Conservation (phyloP, 1,140 invertebrate species). For the Panagrolaimus sp. region DNA sequence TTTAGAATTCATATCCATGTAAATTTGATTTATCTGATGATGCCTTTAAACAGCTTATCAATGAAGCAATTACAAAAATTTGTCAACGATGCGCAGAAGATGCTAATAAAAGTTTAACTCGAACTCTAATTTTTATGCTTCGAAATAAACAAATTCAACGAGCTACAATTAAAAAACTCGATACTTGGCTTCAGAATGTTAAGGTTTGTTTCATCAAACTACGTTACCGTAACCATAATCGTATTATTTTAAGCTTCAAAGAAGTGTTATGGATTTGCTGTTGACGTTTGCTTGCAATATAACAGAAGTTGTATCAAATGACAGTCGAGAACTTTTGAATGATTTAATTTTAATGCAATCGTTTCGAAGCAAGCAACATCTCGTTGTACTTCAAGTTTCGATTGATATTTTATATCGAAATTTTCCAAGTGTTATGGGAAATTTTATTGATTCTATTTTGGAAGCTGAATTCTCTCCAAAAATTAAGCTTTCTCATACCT, state of each 20-base stretch:
- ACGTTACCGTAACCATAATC: background rate
- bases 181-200: conserved; percentile 11
- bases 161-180: background rate
- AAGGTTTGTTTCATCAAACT: background rate
- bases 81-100: conserved; percentile 2
- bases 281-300: background rate
- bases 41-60: background rate
- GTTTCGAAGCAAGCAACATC: conserved; percentile 2
- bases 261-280: background rate
- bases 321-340: background rate
- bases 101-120: background rate
- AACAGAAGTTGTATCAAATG: background rate
- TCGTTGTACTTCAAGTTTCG: background rate
- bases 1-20: background rate
- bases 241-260: conserved; percentile 1
- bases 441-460: background rate
- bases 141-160: background rate
- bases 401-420: background rate
- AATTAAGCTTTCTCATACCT: background rate
- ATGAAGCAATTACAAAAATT: background rate
- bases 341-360: background rate
- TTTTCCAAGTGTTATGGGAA: background rate
- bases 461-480: conserved; percentile 6
- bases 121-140: conserved; percentile 3
- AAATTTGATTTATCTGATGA: background rate